Evolutionary conservation across 2,888 invertebrate species (phyloP).

Genomic region (Euphydryas editha): DNA sequence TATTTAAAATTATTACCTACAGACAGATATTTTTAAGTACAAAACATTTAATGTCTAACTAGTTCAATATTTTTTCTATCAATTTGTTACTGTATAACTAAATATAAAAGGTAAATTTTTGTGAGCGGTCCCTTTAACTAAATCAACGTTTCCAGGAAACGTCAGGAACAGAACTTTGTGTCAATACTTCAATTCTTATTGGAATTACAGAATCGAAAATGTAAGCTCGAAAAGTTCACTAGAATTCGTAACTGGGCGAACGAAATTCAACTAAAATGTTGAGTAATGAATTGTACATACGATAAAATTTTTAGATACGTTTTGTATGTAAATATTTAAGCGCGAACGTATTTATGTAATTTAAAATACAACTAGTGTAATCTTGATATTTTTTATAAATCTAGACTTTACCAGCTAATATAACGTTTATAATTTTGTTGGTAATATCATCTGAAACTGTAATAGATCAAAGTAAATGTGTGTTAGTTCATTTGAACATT

Average conservation of each 20-base stretch:
- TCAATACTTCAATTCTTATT: conserved; percentile 6
- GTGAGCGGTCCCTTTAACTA: neutral
- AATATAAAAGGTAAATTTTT: neutral
- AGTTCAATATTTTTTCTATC: neutral
- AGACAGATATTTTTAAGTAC: too few relatives aligned
- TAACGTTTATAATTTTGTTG: too few relatives aligned
- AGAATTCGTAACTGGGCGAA: conserved; percentile 6
- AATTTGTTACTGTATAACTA: neutral
- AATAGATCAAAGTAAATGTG: too few relatives aligned
- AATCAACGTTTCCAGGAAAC: neutral
- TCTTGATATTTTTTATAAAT: neutral
- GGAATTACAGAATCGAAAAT: conserved; percentile 1
- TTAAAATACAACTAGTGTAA: neutral
- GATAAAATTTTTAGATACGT: neutral
- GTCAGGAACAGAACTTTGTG: neutral
- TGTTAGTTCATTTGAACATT: neutral
- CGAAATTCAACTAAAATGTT: conserved; percentile 4
- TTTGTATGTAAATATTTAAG: conserved; percentile 1
- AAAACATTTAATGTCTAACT: too few relatives aligned
- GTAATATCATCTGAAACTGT: too few relatives aligned
- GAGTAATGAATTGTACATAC: conserved; percentile 8
- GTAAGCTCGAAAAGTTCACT: conserved; percentile 4
- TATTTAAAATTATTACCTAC: too few relatives aligned
- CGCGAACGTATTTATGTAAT: conserved; percentile 1
- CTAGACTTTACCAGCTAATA: too few relatives aligned